Percentiles rank a stretch among this genome's conserved stretches.
Conservation (phyloP, 2,888 invertebrate species). For the Drosophila limbata region DNA sequence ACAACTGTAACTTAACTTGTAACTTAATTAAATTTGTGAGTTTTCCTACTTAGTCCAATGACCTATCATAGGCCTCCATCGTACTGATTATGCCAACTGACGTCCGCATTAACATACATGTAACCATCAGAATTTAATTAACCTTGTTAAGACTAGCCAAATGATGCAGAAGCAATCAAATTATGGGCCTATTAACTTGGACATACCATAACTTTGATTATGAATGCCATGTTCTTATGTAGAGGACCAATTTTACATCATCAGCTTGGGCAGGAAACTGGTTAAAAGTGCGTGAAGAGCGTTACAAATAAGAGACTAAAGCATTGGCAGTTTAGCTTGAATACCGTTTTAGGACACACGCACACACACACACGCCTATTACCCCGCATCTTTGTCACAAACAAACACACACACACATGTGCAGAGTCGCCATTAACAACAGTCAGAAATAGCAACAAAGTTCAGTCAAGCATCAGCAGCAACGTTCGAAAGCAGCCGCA, state of each 20-base stretch:
- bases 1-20: too few species aligned
- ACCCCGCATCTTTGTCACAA: slow-evolving; percentile 14
- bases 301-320: slow-evolving; percentile 49
- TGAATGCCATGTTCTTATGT: slow-evolving; percentile 29
- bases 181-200: slow-evolving; percentile 34
- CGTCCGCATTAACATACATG: background rate
- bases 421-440: slow-evolving; percentile 53
- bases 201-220: slow-evolving; percentile 26
- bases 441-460: slow-evolving; percentile 68
- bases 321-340: slow-evolving; percentile 13
- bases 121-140: background rate
- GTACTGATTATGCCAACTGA: background rate
- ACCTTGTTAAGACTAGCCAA: background rate
- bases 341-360: slow-evolving; percentile 18
- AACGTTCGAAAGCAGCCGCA: slow-evolving; percentile 51
- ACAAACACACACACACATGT: slow-evolving; percentile 19
- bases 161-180: slow-evolving; percentile 20
- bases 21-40: too few species aligned
- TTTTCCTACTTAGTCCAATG: background rate
- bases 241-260: background rate
- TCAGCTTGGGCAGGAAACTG: slow-evolving; percentile 36
- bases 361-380: slow-evolving; percentile 35
- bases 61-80: background rate
- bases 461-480: slow-evolving; percentile 76
- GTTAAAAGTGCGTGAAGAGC: slow-evolving; percentile 50